A percentile compares a stretch with the other conserved stretches of the same genome.
phyloP scores from a whole-genome alignment of 2,888 invertebrate species.

The Mystacides longicornis region DNA sequence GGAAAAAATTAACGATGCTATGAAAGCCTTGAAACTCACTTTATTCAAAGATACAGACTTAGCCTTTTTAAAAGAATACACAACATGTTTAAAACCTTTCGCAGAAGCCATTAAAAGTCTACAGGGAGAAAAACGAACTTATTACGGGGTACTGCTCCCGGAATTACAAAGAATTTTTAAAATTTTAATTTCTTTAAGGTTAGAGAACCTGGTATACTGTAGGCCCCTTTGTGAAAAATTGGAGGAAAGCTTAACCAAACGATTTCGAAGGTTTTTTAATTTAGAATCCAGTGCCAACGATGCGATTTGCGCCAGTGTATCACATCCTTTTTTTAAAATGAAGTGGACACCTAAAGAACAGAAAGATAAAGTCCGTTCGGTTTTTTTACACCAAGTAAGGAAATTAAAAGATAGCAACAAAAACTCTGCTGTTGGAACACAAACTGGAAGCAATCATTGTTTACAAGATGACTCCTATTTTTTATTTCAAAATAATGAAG shows the following conservation, averaged over 20 bases:
- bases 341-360: conserved; percentile 17
- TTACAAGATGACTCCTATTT: background rate
- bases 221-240: background rate
- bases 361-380: conserved; percentile 10
- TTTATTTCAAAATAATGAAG: background rate
- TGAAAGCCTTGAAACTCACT: conserved; percentile 15
- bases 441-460: conserved; percentile 8
- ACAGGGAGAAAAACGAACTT: background rate
- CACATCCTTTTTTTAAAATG: conserved; percentile 14
- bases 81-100: conserved; percentile 1
- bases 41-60: conserved; percentile 17
- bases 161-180: background rate
- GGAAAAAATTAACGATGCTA: conserved; percentile 12
- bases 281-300: background rate
- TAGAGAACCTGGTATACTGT: background rate
- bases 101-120: background rate
- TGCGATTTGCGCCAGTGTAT: background rate
- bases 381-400: conserved; percentile 6
- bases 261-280: too few species aligned
- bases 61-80: conserved; percentile 17
- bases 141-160: background rate
- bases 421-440: too few species aligned
- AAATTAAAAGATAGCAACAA: conserved; percentile 11
- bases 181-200: background rate
- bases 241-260: background rate